Evolutionary conservation across 2,113 vertebrate genomes (phyloP).

Genomic region (Cyprinus carpio): DNA sequence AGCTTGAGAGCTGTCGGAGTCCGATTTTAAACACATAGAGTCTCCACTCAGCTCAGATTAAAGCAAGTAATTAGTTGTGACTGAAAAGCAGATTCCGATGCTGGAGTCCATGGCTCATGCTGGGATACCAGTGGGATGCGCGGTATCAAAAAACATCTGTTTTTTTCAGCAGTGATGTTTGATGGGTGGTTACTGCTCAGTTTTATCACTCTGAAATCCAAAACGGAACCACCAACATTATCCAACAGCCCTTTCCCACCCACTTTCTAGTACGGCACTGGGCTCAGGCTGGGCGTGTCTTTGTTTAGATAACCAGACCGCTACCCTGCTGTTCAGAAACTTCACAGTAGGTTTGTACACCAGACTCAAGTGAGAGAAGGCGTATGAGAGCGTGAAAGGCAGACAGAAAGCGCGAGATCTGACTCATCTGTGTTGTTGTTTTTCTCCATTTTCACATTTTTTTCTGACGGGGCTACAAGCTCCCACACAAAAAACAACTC

Average conservation of each 20-base stretch:
- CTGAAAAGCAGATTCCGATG: background rate
- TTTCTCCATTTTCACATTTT: slow-evolving; percentile 34
- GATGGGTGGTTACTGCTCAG: slow-evolving; percentile 10
- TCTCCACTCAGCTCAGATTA: slow-evolving; percentile 39
- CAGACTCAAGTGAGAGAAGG: slow-evolving; percentile 37
- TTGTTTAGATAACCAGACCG: slow-evolving; percentile 53
- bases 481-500: slow-evolving; percentile 52
- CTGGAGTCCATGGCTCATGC: background rate
- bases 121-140: background rate
- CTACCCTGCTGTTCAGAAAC: slow-evolving; percentile 56
- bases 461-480: slow-evolving; percentile 37
- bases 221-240: background rate
- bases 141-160: slow-evolving; percentile 26
- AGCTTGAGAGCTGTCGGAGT: background rate
- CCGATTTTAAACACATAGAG: slow-evolving; percentile 38
- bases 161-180: background rate
- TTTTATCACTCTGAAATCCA: background rate
- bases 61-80: slow-evolving; percentile 31
- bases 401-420: slow-evolving; percentile 20
- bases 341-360: slow-evolving; percentile 50
- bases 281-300: slow-evolving; percentile 38
- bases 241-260: background rate
- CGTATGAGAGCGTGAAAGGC: slow-evolving; percentile 28
- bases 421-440: slow-evolving; percentile 49
- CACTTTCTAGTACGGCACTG: slow-evolving; percentile 3